phyloP scores from a whole-genome alignment of 2,797 vertebrate genomes.

The Chelmon rostratus region DNA sequence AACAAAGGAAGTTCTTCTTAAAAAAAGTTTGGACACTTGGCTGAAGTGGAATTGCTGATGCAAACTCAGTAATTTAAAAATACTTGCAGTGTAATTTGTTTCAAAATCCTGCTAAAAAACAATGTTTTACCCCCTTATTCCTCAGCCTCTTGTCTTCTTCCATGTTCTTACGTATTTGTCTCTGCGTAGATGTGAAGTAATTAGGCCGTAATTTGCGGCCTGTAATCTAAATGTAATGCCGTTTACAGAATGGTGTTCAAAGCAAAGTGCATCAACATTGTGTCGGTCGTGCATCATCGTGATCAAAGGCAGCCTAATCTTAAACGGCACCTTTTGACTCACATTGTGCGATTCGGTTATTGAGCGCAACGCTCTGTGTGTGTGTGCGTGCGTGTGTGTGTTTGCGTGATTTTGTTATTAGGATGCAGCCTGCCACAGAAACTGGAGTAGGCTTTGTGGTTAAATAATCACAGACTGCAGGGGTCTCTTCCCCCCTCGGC shows the following conservation, averaged over 20 bases:
- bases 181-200: not conserved
- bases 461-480: constrained; percentile 80
- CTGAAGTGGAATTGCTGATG: not conserved
- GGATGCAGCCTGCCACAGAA: constrained; percentile 69
- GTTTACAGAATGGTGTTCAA: not conserved
- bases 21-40: not conserved
- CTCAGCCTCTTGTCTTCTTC: not conserved
- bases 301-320: constrained; percentile 31
- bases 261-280: not conserved
- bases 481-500: constrained; percentile 73
- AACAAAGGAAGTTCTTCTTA: not conserved
- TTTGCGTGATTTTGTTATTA: constrained; percentile 64
- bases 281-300: not conserved
- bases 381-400: constrained; percentile 23
- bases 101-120: not conserved
- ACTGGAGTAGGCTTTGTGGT: constrained; percentile 65
- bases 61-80: not conserved
- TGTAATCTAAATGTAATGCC: not conserved
- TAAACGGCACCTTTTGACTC: not conserved
- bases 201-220: not conserved
- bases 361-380: not conserved
- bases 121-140: not conserved
- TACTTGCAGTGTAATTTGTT: not conserved
- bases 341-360: constrained; percentile 38
- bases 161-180: not conserved